Base-by-base conservation (phyloP, 2,888 invertebrate genomes). In the Zonitis immaculata region DNA sequence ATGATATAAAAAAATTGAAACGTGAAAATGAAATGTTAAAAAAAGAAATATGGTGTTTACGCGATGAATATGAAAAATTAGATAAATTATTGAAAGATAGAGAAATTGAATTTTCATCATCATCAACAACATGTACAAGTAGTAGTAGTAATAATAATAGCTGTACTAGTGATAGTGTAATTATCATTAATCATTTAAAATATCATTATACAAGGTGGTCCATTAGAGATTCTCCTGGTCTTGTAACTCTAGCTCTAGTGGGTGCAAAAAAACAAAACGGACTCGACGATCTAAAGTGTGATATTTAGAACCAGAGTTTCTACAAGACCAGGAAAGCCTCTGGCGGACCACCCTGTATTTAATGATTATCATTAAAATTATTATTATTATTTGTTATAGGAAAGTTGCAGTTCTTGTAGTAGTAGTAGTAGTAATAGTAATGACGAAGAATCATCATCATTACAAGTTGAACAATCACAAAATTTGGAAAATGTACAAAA, bases 21-120 rank as follows among this genome's bases (percentile, higher is more conserved):
- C 80, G 89, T 42, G 93, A 94, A 72, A 93, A 93, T 79, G 92
- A 93, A 63, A 89, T 90, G 73, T 78, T 94, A 51, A 86, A 91
- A 66, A 80, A 91, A 18, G 93, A 93, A 77, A 90, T 93, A 70
- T 92, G 91, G 80, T 87, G 88, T 52, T 80, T 93, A 47, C 81
- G 93, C 27, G 92, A 93, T 73, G 92, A 93, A 75, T 93, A 92
- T 75, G 92, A 93, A 73, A 83, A 90, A 49, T 79, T 93, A 64
- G 91, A 92, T 75, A 87, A 85, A 66, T 81, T 91, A 72, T 80
- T 93, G 68, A 85, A 85, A 51, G 83, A 79, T 59, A 79, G 69
- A 58, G 73, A 73, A 53, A 65, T 73, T 42, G 72, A 72, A 48
- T 72, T 71, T 52, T 73, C 75, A 2, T 74, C 74, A 6, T 77